phyloP scores from a whole-genome alignment of 2,888 invertebrate genomes.

The Pachydiplax longipennis region DNA sequence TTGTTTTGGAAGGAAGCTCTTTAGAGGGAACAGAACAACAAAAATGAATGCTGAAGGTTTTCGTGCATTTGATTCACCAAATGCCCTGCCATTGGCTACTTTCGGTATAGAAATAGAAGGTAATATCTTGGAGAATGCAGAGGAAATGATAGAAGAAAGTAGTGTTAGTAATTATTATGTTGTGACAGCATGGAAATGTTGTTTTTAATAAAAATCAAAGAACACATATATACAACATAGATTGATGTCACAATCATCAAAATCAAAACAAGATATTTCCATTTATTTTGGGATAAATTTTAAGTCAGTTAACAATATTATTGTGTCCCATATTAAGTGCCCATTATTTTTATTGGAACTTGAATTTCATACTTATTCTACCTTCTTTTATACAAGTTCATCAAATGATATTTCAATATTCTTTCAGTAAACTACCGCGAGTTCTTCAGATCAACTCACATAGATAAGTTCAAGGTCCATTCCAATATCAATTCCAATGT shows the following conservation, averaged over 20 bases:
- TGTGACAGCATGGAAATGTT: no score
- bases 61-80: conserved; percentile 87
- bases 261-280: no score
- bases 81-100: conserved; percentile 81
- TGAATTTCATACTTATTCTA: conserved; percentile 46
- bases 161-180: no score
- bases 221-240: no score
- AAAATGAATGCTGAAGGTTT: conserved; percentile 77
- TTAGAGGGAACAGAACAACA: conserved; percentile 87
- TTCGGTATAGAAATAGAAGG: conserved; percentile 83
- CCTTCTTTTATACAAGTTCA: conserved; percentile 46
- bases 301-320: no score
- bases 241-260: no score
- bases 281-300: no score
- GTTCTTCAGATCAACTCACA: conserved; percentile 68
- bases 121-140: conserved; percentile 52
- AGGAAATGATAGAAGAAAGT: not conserved
- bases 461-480: conserved; percentile 75
- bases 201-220: no score
- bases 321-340: no score
- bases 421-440: conserved; percentile 68
- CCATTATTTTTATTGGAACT: no score
- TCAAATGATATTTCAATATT: conserved; percentile 27
- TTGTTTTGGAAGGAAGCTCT: conserved; percentile 86
- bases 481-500: conserved; percentile 82